Percentiles rank a stretch among this genome's conserved stretches.
Conservation (phyloP, 2,113 vertebrate species). For the Lontra canadensis region DNA sequence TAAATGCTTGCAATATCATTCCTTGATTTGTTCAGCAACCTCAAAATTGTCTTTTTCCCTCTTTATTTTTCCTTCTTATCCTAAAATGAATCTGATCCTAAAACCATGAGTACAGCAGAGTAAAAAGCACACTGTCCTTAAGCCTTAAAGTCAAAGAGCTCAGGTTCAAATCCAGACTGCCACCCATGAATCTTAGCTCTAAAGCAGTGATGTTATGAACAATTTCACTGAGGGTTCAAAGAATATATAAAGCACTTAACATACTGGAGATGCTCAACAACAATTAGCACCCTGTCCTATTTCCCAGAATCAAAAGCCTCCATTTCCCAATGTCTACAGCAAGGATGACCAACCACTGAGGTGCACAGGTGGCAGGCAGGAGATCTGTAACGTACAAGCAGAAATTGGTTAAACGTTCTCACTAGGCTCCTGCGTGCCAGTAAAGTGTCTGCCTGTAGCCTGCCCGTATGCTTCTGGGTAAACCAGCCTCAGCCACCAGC, state of each 20-base stretch:
- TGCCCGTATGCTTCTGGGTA: not conserved
- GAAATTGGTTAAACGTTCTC: not conserved
- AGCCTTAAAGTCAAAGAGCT: conserved; percentile 35
- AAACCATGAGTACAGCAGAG: not conserved
- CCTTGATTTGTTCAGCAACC: not conserved
- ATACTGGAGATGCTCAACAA: not conserved
- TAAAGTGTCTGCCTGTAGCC: not conserved
- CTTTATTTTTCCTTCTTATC: not conserved
- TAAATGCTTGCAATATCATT: not conserved
- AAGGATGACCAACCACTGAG: not conserved
- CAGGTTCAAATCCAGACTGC: not conserved
- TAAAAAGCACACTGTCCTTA: conserved; percentile 5
- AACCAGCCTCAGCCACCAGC: not conserved
- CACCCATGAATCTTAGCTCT: not conserved
- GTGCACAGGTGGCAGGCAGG: not conserved
- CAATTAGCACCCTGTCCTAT: not conserved
- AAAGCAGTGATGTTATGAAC: not conserved
- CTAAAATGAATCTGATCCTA: not conserved
- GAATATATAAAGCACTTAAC: not conserved
- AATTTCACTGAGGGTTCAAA: not conserved
- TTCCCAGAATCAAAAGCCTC: not conserved
- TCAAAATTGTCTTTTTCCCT: not conserved
- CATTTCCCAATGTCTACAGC: not conserved
- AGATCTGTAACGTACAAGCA: not conserved
- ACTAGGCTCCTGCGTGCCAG: not conserved